Conservation (phyloP, 2,888 invertebrate species). For the Leucozona laternaria region DNA sequence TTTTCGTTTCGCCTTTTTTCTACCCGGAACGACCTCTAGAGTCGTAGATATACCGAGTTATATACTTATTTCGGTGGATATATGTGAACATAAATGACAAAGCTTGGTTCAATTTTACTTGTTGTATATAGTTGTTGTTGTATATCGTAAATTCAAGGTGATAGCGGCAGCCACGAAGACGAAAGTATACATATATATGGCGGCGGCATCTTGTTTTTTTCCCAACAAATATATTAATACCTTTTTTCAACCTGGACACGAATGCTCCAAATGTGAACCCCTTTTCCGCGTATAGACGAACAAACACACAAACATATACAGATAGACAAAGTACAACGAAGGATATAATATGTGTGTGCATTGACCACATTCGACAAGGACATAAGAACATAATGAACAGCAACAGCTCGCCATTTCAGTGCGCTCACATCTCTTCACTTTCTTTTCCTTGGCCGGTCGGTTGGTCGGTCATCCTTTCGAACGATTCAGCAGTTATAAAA, state of each 20-base stretch:
- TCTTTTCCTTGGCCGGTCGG: slow-evolving; percentile 45
- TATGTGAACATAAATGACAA: slow-evolving; percentile 59
- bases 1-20: slow-evolving; percentile 7
- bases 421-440: slow-evolving; percentile 40
- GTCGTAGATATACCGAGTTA: not conserved
- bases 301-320: slow-evolving; percentile 27
- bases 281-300: slow-evolving; percentile 59
- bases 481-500: slow-evolving; percentile 54
- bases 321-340: slow-evolving; percentile 12
- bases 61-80: slow-evolving; percentile 2
- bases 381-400: slow-evolving; percentile 72
- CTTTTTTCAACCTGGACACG: slow-evolving; percentile 55
- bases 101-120: slow-evolving; percentile 49
- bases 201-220: slow-evolving; percentile 31
- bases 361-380: slow-evolving; percentile 75
- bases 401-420: slow-evolving; percentile 59
- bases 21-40: not conserved
- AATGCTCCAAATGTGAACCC: slow-evolving; percentile 68
- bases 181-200: too few species aligned
- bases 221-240: slow-evolving; percentile 35
- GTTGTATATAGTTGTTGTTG: slow-evolving; percentile 32
- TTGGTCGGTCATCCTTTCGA: slow-evolving; percentile 45
- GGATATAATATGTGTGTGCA: slow-evolving; percentile 28
- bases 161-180: slow-evolving; percentile 48
- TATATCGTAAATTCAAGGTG: slow-evolving; percentile 66